Evolutionary conservation across 2,113 vertebrate genomes (phyloP), one percentile per base, ranked within the genome.

Genomic region (Bos javanicus): DNA sequence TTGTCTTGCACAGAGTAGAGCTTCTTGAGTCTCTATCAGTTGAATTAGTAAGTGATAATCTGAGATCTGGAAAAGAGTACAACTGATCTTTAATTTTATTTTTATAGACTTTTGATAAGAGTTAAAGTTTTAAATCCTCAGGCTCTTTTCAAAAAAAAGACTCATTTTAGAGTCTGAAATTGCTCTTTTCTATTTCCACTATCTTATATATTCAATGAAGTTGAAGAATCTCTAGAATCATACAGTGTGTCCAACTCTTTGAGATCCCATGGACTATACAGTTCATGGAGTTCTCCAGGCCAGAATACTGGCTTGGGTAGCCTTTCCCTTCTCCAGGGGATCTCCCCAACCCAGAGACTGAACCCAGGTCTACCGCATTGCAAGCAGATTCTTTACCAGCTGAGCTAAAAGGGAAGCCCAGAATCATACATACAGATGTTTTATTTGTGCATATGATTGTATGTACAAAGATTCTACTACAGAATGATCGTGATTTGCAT

Each of bases 401-500:
- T 39, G 36, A 39, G 21, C n/a, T 36, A 74, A 39, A 74, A 74
- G 67, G 36, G 67, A 74, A 74, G 67, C 67, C 67, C 5, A 25
- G 43, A 95, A 86, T 83, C 25, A 94, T n/a, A 54, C 6, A 43
- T 46, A 71, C 7, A 87, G 57, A 94, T 90, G 7, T 82, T 71
- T 67, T 71, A 85, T 83, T 93, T 97, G 19, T 62, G 13, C 1
- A 21, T 67, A 94, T 56, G 17, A 96, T 91, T 6, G 48, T 54
- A 86, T 28, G 0, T 64, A 76, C 26, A 97, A 93, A 93, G 10
- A 87, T 56, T 95, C 26, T 89, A 94, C 43, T 39, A 81, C 4
- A 94, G 13, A 96, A 91, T 74, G 30, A 90, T 83, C 74, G 33
- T 43, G 46, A 74, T 95, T 89, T 93, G 4, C 39, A 91, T 97